A percentile compares a stretch with the other conserved stretches of the same genome.
Evolutionary conservation across 1,140 invertebrate species (phyloP).

Genomic region (Thaumatotibia leucotreta): DNA sequence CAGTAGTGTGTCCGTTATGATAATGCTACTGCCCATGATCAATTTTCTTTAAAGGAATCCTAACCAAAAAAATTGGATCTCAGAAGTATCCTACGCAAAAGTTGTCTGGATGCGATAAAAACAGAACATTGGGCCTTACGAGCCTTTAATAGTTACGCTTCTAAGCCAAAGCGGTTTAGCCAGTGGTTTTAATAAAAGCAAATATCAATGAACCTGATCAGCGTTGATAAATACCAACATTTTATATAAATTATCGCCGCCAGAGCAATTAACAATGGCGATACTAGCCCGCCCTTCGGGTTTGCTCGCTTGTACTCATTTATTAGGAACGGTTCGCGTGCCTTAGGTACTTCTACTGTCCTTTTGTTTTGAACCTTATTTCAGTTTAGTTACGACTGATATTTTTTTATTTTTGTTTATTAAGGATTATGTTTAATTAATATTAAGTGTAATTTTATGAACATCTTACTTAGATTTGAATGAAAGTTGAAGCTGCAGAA

Average conservation of each 20-base stretch:
- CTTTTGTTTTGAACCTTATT: neutral
- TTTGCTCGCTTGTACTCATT: neutral
- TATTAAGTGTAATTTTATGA: too few relatives aligned
- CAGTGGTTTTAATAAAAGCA: neutral
- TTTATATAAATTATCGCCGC: neutral
- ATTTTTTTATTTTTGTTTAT: neutral
- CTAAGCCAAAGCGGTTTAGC: too few relatives aligned
- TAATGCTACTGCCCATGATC: too few relatives aligned
- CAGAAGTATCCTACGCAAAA: too few relatives aligned
- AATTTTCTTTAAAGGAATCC: too few relatives aligned
- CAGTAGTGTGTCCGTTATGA: too few relatives aligned
- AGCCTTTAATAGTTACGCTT: too few relatives aligned
- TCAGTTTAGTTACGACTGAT: neutral
- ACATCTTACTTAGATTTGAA: too few relatives aligned
- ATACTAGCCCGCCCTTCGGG: neutral
- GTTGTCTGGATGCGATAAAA: too few relatives aligned
- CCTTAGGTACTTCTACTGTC: neutral
- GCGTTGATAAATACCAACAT: neutral
- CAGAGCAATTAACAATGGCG: neutral
- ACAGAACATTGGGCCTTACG: too few relatives aligned
- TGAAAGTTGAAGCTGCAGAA: too few relatives aligned
- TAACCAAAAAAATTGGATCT: too few relatives aligned
- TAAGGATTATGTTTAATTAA: neutral
- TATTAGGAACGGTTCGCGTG: neutral
- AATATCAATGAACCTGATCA: neutral